Base-by-base conservation (phyloP, 1,140 invertebrate genomes). In the Rhagoletis zephyria region DNA sequence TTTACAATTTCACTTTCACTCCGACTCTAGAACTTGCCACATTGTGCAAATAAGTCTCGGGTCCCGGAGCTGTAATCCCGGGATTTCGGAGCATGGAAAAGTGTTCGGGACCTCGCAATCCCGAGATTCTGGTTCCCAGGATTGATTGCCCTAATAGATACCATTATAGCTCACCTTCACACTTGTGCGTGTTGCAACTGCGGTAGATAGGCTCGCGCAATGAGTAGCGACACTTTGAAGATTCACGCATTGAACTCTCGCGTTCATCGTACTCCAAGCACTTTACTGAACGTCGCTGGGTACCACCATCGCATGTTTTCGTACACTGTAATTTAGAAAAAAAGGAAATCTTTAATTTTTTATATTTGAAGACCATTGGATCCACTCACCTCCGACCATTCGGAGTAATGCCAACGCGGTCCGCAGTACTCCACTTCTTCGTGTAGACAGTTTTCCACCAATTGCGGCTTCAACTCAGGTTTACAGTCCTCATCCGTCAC, bases 131-230 rank as follows among this genome's bases (percentile, higher is more conserved):
- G 30, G 9, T 74, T 59, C 61, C 74, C 70, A 14, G 88, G 63
- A 42, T 87, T 30, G 30, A 30, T 30, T 30, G 30, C 63, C 91
- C 63, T 16, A 61, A 63, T 42, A 65, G 64, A 48, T 4, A 16
- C n/a, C 30, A n/a, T 30, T 48, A 88, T 1, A 86, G 85, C 77
- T 77, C 86, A 92, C 91, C 90, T 89, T 92, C 92, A 89, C 96
- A 96, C 65, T 94, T 93, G 88, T 95, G 94, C 56, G 94, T 94
- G 90, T 96, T 96, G 89, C 96, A 96, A 19, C 92, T 93, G 86
- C 95, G 94, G 88, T 94, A 93, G 48, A 94, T 93, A 10, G 92
- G 89, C 14, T 96, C 95, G 85, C 94, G 94, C 40, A 93, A 90
- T 1, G 94, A 92, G 85, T 95, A 95, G 16, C 93, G 92, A 89